A percentile compares a stretch with the other conserved stretches of the same genome.
phyloP scores from a whole-genome alignment of 2,888 invertebrate species.

The Parthenolecanium corni region DNA sequence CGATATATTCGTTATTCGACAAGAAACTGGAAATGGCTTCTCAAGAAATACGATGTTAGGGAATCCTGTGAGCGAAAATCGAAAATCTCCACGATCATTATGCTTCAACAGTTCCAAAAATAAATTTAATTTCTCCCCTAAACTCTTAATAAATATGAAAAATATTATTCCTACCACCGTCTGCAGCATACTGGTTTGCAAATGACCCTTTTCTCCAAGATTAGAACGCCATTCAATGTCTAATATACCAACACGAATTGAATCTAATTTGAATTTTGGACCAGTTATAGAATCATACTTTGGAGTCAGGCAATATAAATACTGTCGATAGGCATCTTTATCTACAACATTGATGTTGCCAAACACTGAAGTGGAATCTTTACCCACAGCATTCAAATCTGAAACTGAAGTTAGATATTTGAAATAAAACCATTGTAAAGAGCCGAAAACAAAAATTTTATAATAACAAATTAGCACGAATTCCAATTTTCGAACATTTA shows the following conservation, averaged over 20 bases:
- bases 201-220: slow-evolving; percentile 88
- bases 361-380: slow-evolving; percentile 49
- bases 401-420: neutral
- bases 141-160: neutral
- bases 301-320: slow-evolving; percentile 82
- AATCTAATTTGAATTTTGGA: slow-evolving; percentile 63
- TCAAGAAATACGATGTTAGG: slow-evolving; percentile 74
- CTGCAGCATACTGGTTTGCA: slow-evolving; percentile 90
- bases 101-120: slow-evolving; percentile 50
- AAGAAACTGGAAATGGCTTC: slow-evolving; percentile 69
- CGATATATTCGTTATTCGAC: slow-evolving; percentile 63
- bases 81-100: slow-evolving; percentile 82
- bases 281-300: slow-evolving; percentile 62
- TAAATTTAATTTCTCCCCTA: slow-evolving; percentile 23
- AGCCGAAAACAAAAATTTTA: neutral
- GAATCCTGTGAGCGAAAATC: slow-evolving; percentile 70
- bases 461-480: too few species aligned
- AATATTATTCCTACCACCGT: slow-evolving; percentile 52
- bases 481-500: neutral
- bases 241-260: slow-evolving; percentile 86
- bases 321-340: slow-evolving; percentile 84
- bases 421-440: neutral
- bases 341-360: slow-evolving; percentile 70
- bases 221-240: slow-evolving; percentile 98
- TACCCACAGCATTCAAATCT: slow-evolving; percentile 12